Evolutionary conservation across 2,888 invertebrate genomes (phyloP), one percentile per base, ranked within the genome.

Genomic region (Hypomecis punctinalis): DNA sequence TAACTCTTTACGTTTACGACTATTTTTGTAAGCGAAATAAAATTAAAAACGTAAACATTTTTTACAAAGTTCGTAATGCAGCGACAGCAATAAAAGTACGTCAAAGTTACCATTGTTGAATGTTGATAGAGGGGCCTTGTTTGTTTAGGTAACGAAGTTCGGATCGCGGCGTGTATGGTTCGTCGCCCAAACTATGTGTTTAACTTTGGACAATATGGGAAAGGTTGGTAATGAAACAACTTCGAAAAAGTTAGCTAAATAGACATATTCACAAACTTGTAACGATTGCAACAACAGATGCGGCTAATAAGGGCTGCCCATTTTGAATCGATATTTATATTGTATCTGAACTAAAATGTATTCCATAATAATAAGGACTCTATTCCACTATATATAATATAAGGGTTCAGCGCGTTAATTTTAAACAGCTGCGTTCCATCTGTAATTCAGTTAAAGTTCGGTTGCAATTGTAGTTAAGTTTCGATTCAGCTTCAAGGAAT

Each of bases 61-160:
- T 57, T 66, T 49, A 61, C 51, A 56, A 62, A 66, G 71, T 39
- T 55, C 74, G 66, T 11, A 84, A 80, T 69, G 52, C 72, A 33
- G 36, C 59, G 62, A 70, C 82, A 74, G 63, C 48, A 79, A 78
- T 73, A 69, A 57, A 76, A 82, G 57, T 75, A 35, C 65, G 45
- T 47, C 70, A 68, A 69, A 73, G 70, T 75, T 73, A 65, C 71
- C 78, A 81, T 81, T 90, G 89, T 90, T 89, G 89, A 81, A 81
- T 90, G 89, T 90, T 89, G 89, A 87, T 80, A 75, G 61, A 75
- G 82, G 84, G 83, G 80, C 81, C 80, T 70, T 89, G 88, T 90
- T 90, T 91, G 86, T 90, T 90, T 90, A 89, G 88, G 86, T 87
- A 86, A 90, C 88, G 85, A 86, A 87, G 85, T 89, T 88, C 84